Percentiles rank a stretch among this genome's conserved stretches.
These are phyloP conservation scores for Metallyticus violacea DNA, from an alignment of 2,888 invertebrate species.

Conservation along the genomic window DNA sequence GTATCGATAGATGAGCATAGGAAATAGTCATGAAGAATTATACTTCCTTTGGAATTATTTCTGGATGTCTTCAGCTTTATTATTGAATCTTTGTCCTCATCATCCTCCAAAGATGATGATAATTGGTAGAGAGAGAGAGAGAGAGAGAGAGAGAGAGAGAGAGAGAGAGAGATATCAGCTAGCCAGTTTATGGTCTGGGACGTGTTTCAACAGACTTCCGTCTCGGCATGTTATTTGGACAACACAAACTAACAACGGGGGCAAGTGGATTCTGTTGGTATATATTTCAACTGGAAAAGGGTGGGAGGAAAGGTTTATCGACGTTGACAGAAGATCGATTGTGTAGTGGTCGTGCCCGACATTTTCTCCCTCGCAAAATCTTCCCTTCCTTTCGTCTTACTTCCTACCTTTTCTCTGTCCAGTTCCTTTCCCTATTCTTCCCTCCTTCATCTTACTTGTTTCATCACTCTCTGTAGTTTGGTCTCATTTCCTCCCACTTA, in stretches of 20 bases:
- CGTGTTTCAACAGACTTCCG: neutral
- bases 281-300: neutral
- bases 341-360: conserved; percentile 2
- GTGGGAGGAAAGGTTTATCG: neutral
- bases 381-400: neutral
- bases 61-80: too few relatives aligned
- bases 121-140: neutral
- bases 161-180: too few relatives aligned
- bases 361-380: neutral
- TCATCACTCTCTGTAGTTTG: neutral
- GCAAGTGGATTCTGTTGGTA: conserved; percentile 4
- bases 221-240: neutral
- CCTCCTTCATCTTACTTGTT: too few relatives aligned
- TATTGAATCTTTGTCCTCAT: neutral
- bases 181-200: neutral
- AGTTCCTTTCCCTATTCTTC: neutral
- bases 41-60: neutral
- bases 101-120: neutral
- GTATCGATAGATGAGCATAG: too few relatives aligned
- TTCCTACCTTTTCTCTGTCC: neutral
- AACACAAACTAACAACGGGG: neutral
- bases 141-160: neutral
- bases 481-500: neutral
- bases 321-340: conserved; percentile 12
- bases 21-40: too few relatives aligned